These are phyloP conservation scores for Antheraea yamamai DNA, from an alignment of 2,888 invertebrate genomes.

Conservation along the genomic window DNA sequence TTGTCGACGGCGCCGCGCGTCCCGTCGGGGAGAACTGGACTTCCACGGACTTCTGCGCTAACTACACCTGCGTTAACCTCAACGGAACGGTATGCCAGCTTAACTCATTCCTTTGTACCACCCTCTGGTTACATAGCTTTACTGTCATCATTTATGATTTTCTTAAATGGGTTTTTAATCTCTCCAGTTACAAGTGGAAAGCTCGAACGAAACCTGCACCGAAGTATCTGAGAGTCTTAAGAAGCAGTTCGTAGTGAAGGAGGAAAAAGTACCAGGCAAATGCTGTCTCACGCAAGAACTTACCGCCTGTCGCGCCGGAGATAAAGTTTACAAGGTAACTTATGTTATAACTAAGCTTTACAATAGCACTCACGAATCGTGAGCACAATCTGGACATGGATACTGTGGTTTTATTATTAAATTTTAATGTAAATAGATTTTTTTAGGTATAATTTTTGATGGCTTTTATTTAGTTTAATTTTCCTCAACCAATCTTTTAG, in stretches of 20 bases:
- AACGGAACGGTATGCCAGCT: slow-evolving; percentile 16
- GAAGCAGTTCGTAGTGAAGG: slow-evolving; percentile 78
- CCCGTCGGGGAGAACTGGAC: slow-evolving; percentile 78
- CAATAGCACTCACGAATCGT: no score
- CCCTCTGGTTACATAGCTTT: not conserved
- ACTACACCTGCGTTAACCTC: slow-evolving; percentile 76
- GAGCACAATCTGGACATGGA: no score
- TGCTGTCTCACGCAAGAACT: slow-evolving; percentile 82
- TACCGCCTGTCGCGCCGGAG: slow-evolving; percentile 80
- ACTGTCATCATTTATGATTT: not conserved
- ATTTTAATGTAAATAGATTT: no score
- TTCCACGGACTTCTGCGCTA: slow-evolving; percentile 82
- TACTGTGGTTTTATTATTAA: no score
- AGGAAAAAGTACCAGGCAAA: slow-evolving; percentile 66
- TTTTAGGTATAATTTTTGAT: no score
- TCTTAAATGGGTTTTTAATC: slow-evolving; percentile 25
- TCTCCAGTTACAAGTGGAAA: slow-evolving; percentile 76
- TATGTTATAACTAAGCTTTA: not conserved
- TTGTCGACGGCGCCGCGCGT: slow-evolving; percentile 67
- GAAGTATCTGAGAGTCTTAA: slow-evolving; percentile 62
- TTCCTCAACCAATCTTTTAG: no score
- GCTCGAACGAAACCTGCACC: slow-evolving; percentile 73
- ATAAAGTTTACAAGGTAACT: slow-evolving; percentile 70
- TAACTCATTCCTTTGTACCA: not conserved
- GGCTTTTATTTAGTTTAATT: no score